Percentiles rank a stretch among this genome's conserved stretches.
phyloP scores from a whole-genome alignment of 2,113 vertebrate species.

The Crotophaga sulcirostris region DNA sequence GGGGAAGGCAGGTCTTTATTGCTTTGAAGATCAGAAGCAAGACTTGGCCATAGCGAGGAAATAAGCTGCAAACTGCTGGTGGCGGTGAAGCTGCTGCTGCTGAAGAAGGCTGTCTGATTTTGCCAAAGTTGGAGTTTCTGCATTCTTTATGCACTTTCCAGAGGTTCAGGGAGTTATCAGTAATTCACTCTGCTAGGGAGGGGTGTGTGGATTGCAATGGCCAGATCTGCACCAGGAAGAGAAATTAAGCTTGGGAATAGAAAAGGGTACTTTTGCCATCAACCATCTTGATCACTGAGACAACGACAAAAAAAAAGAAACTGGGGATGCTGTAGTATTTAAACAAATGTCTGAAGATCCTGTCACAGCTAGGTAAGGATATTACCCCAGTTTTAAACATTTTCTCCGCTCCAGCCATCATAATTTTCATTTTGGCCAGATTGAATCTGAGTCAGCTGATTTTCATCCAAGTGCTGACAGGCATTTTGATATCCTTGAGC shows the following conservation, averaged over 20 bases:
- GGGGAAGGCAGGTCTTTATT: background rate
- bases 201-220: background rate
- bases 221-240: background rate
- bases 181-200: background rate
- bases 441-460: slow-evolving; percentile 47
- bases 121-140: background rate
- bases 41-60: background rate
- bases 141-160: background rate
- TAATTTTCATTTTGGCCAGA: slow-evolving; percentile 7
- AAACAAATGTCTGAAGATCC: background rate
- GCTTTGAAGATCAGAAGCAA: background rate
- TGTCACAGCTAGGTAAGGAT: background rate
- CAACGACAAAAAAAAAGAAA: background rate
- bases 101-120: background rate
- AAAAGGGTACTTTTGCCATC: background rate
- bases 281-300: background rate
- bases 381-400: background rate
- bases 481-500: slow-evolving; percentile 53
- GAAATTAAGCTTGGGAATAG: background rate
- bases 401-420: background rate
- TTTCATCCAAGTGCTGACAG: slow-evolving; percentile 64
- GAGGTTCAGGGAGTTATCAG: background rate
- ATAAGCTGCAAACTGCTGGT: background rate
- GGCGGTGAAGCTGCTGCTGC: background rate
- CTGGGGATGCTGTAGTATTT: background rate